Percentiles rank a stretch among this genome's conserved stretches.
phyloP scores from a whole-genome alignment of 2,113 vertebrate genomes.

The Periophthalmodon schlosseri region DNA sequence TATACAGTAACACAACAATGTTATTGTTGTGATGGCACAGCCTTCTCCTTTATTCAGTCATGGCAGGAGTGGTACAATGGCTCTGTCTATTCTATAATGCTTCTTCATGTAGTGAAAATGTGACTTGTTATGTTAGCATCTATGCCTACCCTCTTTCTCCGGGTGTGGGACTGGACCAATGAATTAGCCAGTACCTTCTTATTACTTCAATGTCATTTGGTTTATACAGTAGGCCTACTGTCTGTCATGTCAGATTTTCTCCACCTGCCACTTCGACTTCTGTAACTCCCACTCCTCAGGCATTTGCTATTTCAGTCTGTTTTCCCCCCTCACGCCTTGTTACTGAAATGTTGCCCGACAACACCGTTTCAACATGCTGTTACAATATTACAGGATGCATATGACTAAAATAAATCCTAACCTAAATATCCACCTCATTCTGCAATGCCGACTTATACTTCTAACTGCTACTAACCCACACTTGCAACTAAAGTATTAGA shows the following conservation, averaged over 20 bases:
- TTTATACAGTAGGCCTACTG: constrained; percentile 24
- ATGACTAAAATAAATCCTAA: constrained; percentile 36
- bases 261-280: constrained; percentile 40
- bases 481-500: too few species aligned
- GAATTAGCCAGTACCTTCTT: not conserved
- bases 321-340: constrained; percentile 33
- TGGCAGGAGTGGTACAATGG: not conserved
- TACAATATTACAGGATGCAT: constrained; percentile 57
- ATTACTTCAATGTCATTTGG: constrained; percentile 16
- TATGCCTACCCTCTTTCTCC: not conserved
- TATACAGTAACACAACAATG: not conserved
- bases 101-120: too few species aligned
- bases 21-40: too few species aligned
- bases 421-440: not conserved
- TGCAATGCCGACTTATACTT: too few species aligned
- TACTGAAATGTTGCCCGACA: constrained; percentile 63
- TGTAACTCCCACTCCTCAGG: constrained; percentile 26
- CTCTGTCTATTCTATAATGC: not conserved
- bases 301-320: constrained; percentile 32
- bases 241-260: constrained; percentile 37
- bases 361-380: constrained; percentile 63
- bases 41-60: not conserved
- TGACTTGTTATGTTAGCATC: not conserved
- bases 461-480: too few species aligned
- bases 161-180: not conserved